Conservation (phyloP, 2,888 invertebrate species). For the Omphaloscelis lunosa region DNA sequence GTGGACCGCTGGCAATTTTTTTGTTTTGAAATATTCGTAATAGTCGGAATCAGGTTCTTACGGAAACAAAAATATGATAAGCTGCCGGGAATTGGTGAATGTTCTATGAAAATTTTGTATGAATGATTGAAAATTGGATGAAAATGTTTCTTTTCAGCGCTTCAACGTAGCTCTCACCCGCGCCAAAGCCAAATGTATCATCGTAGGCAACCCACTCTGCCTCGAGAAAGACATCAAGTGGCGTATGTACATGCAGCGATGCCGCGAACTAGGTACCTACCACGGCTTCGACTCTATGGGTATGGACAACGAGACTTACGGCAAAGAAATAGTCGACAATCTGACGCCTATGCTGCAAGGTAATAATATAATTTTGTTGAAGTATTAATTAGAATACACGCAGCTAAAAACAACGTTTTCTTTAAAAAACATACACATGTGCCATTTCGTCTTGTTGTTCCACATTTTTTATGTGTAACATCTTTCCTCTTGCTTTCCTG, state of each 20-base stretch:
- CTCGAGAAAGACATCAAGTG: constrained; percentile 81
- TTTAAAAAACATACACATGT: neutral
- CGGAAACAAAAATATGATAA: too few relatives aligned
- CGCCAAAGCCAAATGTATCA: constrained; percentile 93
- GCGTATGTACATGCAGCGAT: constrained; percentile 80
- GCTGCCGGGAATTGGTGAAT: too few relatives aligned
- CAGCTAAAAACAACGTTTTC: neutral
- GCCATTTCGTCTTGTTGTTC: too few relatives aligned
- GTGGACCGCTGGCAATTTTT: too few relatives aligned
- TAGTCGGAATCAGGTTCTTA: too few relatives aligned
- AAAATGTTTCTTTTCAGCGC: constrained; percentile 84
- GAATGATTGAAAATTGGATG: too few relatives aligned
- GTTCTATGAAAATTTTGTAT: too few relatives aligned
- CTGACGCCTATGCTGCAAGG: constrained; percentile 49
- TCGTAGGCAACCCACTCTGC: constrained; percentile 88
- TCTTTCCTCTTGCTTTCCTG: too few relatives aligned
- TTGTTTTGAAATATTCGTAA: too few relatives aligned
- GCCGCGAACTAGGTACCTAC: constrained; percentile 76
- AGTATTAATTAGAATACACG: neutral
- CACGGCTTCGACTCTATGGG: constrained; percentile 73
- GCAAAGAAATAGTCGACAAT: constrained; percentile 29
- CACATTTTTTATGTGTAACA: too few relatives aligned
- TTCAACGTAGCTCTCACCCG: constrained; percentile 95
- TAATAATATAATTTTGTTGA: constrained; percentile 1
- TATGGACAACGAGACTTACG: constrained; percentile 3